Conservation (phyloP, 2,797 vertebrate species). For the Scarus forsteni region DNA sequence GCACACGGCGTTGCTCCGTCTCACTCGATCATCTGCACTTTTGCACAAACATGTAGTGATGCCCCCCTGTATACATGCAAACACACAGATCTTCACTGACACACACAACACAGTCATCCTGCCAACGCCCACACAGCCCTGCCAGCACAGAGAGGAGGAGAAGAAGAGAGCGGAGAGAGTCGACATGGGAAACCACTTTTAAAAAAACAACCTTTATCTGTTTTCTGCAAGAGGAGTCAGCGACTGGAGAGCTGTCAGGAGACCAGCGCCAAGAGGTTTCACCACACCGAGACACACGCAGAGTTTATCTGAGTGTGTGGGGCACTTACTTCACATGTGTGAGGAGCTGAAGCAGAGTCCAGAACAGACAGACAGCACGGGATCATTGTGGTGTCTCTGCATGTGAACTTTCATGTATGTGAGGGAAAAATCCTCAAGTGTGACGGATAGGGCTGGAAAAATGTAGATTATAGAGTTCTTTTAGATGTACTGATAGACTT, state of each 20-base stretch:
- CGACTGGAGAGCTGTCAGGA: constrained; percentile 56
- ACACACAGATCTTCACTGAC: constrained; percentile 6
- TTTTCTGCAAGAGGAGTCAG: constrained; percentile 50
- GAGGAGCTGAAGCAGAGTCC: constrained; percentile 16
- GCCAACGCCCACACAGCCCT: constrained; percentile 40
- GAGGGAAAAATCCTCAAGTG: constrained; percentile 31
- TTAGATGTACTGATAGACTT: too few species aligned
- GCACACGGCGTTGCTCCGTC: constrained; percentile 1
- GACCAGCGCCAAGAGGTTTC: constrained; percentile 49
- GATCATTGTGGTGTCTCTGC: constrained; percentile 18
- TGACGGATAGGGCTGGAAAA: not conserved
- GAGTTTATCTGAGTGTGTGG: constrained; percentile 17
- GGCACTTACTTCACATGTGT: constrained; percentile 35
- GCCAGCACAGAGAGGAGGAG: constrained; percentile 13
- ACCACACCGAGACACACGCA: constrained; percentile 28
- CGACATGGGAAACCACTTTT: constrained; percentile 55
- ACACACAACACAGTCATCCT: constrained; percentile 27
- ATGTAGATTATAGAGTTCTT: too few species aligned
- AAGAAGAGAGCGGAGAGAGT: constrained; percentile 30
- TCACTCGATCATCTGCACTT: constrained; percentile 27
- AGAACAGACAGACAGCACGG: constrained; percentile 24
- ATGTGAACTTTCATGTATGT: constrained; percentile 1
- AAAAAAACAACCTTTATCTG: constrained; percentile 62
- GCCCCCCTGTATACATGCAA: constrained; percentile 25
- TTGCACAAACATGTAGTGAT: constrained; percentile 23